Base-by-base conservation (phyloP, 2,113 vertebrate genomes). In the Chaetorhynchus papuensis region DNA sequence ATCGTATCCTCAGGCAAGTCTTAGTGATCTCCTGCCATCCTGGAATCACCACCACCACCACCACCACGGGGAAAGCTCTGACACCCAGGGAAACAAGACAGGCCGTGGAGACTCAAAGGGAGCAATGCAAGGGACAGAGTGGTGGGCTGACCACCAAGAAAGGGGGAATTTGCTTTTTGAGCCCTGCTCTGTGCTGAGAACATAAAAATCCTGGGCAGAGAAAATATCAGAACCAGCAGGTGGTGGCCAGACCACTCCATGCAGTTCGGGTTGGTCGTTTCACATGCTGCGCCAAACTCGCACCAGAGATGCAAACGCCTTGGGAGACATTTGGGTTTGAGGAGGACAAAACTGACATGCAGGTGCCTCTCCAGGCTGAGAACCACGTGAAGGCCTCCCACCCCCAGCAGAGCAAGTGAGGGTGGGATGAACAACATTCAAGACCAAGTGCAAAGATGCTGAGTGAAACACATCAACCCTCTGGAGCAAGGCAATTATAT, bases 291-390 rank as follows among this genome's bases (percentile, higher is more conserved):
- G 44, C 8, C 3, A 20, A 87, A 57, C 4, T 49, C 47, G n/a
- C 37, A 53, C 19, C n/a, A 26, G 69, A 68, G 60, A 80, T 60
- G 45, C 69, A 93, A 92, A 68, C 41, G 18, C 54, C 76, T 22
- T 5, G 13, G 59, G 61, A 87, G 61, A 96, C 47, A 72, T 26
- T 56, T 69, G 53, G 24, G 26, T 66, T 89, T 77, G 24, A 64
- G 66, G 88, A 60, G 66, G 68, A 83, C 31, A 50, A 37, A 65
- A 79, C 54, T 18, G 41, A 42, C 98, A 98, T 97, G 97, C 97
- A 94, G 21, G 49, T 68, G 71, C 64, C 87, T 92, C 70, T 89
- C 50, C 85, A 61, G 89, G 80, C 65, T 66, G 80, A 64, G 60
- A 75, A 70, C 17, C 28, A 90, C 56, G n/a, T 0, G 9, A 56